phyloP scores from a whole-genome alignment of 2,888 invertebrate genomes.

The Nesidiocoris tenuis region DNA sequence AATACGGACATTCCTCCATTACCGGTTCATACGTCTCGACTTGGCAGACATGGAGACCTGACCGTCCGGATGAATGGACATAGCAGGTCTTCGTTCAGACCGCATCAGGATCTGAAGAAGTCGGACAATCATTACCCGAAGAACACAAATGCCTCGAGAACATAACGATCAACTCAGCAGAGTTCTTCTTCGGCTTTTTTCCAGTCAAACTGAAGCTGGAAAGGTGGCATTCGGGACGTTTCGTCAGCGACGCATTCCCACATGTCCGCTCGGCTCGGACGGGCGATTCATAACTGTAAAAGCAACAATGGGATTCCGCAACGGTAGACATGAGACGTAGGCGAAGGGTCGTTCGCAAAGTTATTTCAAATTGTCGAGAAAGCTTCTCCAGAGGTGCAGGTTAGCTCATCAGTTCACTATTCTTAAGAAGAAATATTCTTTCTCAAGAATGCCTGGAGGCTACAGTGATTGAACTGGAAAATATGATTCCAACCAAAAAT shows the following conservation, averaged over 20 bases:
- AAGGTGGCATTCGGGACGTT: slow-evolving; percentile 8
- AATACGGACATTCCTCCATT: background rate
- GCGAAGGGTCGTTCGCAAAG: background rate
- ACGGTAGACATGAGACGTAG: background rate
- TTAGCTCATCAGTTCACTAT: too few species aligned
- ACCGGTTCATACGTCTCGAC: background rate
- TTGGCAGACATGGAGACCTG: background rate
- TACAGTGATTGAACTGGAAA: too few species aligned
- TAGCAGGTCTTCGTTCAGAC: background rate
- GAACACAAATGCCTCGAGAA: slow-evolving; percentile 17
- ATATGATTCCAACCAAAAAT: too few species aligned
- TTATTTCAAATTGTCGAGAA: slow-evolving; percentile 27
- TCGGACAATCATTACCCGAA: slow-evolving; percentile 12
- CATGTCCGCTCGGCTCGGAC: slow-evolving; percentile 5
- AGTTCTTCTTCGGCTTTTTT: background rate
- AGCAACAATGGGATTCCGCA: slow-evolving; percentile 33
- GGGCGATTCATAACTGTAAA: slow-evolving; percentile 38
- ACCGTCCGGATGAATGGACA: background rate
- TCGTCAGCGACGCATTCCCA: slow-evolving; percentile 29
- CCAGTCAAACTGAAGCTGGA: background rate
- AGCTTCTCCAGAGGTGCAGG: too few species aligned
- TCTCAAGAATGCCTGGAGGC: too few species aligned
- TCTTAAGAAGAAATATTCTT: too few species aligned
- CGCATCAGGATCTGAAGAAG: background rate
- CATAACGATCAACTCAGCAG: slow-evolving; percentile 19